Conservation (phyloP, 1,140 invertebrate genomes). For the Mya arenaria region DNA sequence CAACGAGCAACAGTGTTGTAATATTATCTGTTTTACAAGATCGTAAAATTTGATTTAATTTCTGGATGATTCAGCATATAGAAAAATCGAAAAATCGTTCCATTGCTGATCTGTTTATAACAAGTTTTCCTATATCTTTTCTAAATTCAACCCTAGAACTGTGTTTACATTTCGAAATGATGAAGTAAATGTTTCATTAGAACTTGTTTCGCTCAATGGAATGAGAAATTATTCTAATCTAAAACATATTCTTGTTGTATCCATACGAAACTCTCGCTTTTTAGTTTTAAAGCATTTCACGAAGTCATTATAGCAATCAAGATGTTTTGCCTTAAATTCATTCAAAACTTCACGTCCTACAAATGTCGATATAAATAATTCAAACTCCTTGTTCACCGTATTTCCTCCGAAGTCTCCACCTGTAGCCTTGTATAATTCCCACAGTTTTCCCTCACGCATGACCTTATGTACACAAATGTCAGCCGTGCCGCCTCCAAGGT, state of each 20-base stretch:
- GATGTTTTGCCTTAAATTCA: background rate
- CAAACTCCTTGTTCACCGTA: background rate
- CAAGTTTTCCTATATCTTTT: background rate
- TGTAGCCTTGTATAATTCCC: background rate
- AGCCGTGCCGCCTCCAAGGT: conserved; percentile 46
- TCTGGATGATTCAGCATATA: background rate
- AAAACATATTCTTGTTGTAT: background rate
- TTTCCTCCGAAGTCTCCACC: conserved; percentile 1
- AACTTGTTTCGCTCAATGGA: background rate
- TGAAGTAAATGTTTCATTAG: background rate
- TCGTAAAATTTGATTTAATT: background rate
- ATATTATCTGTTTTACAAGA: background rate
- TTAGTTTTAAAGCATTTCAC: conserved; percentile 14
- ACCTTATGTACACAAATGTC: conserved; percentile 23
- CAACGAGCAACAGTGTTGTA: conserved; percentile 31
- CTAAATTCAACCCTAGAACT: background rate
- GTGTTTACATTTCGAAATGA: background rate
- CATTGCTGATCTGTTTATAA: background rate
- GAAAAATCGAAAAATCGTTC: background rate
- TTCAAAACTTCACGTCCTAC: background rate
- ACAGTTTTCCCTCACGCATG: background rate
- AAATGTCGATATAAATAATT: background rate
- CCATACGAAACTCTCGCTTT: background rate
- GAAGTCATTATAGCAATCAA: background rate
- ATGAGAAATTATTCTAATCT: background rate